A percentile compares a stretch with the other conserved stretches of the same genome.
Conservation (phyloP, 1,140 invertebrate genomes). For the Lasaia peninsularis region DNA sequence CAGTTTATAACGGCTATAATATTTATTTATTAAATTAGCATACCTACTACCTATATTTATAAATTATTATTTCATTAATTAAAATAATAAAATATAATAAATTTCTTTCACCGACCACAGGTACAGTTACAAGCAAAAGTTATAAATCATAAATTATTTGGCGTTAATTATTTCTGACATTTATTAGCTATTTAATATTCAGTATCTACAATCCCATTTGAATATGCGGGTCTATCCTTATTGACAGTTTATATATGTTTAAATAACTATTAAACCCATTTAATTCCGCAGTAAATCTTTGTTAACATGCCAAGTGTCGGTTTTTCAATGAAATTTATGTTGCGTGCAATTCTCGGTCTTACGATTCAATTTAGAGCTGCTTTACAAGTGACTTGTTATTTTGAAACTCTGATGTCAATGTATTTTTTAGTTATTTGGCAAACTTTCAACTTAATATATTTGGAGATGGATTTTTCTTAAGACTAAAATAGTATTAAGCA, state of each 20-base stretch:
- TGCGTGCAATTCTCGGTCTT: conserved; percentile 51
- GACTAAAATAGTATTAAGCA: too few relatives aligned
- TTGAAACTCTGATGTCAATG: not conserved
- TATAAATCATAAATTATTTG: conserved; percentile 15
- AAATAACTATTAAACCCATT: conserved; percentile 50
- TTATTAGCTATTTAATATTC: conserved; percentile 17
- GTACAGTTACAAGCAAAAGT: not conserved
- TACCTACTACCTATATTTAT: too few relatives aligned
- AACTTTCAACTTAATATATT: too few relatives aligned
- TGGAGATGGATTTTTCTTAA: too few relatives aligned
- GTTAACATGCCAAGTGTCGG: conserved; percentile 47
- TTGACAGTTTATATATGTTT: conserved; percentile 60
- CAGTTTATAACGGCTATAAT: too few relatives aligned
- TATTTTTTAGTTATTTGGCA: too few relatives aligned
- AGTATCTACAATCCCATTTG: conserved; percentile 23
- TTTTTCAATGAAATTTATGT: conserved; percentile 63
- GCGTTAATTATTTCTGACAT: conserved; percentile 22
- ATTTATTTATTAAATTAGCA: too few relatives aligned
- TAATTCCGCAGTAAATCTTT: conserved; percentile 58
- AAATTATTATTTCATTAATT: too few relatives aligned
- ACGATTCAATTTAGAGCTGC: conserved; percentile 33
- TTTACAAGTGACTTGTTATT: conserved; percentile 22
- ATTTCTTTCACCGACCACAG: not conserved
- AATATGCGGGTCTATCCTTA: conserved; percentile 55
- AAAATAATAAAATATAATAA: too few relatives aligned